Percentiles rank a stretch among this genome's conserved stretches.
These are phyloP conservation scores for Anguilla marmorata DNA, from an alignment of 2,797 vertebrate genomes.

Conservation along the genomic window DNA sequence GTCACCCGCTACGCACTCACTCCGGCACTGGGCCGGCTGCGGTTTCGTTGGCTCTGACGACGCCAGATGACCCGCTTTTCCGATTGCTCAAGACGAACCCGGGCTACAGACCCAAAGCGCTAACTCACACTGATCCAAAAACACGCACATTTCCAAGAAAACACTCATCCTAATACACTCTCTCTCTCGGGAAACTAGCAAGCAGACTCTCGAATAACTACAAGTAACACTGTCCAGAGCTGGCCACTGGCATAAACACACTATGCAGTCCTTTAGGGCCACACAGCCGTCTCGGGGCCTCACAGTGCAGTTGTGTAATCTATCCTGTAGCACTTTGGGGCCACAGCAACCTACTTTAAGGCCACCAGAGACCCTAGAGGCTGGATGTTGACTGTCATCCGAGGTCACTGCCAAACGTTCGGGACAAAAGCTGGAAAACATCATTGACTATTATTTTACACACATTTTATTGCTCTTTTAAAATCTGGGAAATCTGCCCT, in stretches of 20 bases:
- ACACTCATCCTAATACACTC: neutral
- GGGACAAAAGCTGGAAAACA: neutral
- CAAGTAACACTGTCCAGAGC: neutral
- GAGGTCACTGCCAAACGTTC: neutral
- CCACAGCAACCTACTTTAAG: neutral
- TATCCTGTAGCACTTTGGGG: neutral
- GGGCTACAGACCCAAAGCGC: neutral
- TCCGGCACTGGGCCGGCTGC: neutral
- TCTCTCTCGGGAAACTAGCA: too few species aligned
- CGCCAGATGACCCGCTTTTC: neutral
- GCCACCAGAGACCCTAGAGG: neutral
- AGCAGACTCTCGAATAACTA: too few species aligned
- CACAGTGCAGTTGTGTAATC: neutral
- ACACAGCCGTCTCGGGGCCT: neutral
- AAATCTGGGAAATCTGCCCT: neutral
- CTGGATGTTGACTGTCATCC: neutral
- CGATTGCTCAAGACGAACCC: neutral
- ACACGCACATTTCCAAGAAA: neutral
- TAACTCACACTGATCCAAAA: neutral
- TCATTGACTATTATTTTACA: neutral
- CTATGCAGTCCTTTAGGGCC: neutral
- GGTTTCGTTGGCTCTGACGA: neutral
- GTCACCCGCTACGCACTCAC: neutral
- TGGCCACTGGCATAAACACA: neutral
- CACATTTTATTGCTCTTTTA: neutral